Percentiles rank a stretch among this genome's conserved stretches.
These are phyloP conservation scores for Montifringilla adamsi DNA, from an alignment of 2,113 vertebrate genomes.

Conservation along the genomic window DNA sequence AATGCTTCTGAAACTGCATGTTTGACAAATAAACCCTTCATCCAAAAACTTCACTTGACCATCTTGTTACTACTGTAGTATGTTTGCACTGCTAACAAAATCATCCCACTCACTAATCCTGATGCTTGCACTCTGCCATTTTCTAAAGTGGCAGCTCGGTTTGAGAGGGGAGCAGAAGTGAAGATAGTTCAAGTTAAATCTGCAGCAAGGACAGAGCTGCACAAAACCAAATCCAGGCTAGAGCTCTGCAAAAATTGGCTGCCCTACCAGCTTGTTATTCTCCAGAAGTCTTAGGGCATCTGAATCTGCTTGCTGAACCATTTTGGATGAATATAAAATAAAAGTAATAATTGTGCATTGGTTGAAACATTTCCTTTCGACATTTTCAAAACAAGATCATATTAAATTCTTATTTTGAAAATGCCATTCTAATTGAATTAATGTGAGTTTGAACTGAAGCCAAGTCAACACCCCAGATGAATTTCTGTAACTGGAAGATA, in stretches of 20 bases:
- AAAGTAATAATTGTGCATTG: neutral
- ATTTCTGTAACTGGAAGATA: neutral
- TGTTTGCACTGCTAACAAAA: slow-evolving; percentile 24
- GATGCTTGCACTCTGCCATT: neutral
- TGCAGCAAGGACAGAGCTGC: neutral
- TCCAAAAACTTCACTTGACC: slow-evolving; percentile 13
- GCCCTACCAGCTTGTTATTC: neutral
- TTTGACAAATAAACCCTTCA: slow-evolving; percentile 32
- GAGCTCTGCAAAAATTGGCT: neutral
- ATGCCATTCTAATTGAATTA: neutral
- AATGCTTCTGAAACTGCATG: neutral
- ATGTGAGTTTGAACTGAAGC: neutral
- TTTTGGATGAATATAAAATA: neutral
- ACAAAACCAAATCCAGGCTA: neutral
- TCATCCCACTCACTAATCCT: neutral
- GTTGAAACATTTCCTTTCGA: neutral
- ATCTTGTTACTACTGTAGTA: neutral
- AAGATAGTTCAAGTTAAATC: neutral
- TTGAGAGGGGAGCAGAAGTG: neutral
- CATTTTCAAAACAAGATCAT: neutral
- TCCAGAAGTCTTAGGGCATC: neutral
- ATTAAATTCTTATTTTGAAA: neutral
- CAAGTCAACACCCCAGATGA: neutral
- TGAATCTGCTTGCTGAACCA: neutral
- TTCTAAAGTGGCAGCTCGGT: neutral